phyloP scores from a whole-genome alignment of 2,888 invertebrate species.

The Drosophila prostipennis region DNA sequence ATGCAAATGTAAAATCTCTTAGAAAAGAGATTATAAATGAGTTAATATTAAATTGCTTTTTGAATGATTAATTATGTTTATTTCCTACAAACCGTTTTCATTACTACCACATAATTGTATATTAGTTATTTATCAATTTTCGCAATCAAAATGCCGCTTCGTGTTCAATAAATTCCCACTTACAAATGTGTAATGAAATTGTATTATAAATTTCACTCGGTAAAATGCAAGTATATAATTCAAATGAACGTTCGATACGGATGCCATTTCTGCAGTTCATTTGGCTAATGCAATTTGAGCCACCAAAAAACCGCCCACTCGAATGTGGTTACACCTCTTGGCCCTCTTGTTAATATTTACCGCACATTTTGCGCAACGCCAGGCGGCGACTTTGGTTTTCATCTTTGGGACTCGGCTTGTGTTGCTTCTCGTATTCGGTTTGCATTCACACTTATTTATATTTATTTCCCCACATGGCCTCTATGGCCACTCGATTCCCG shows the following conservation, averaged over 20 bases:
- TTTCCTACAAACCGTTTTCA: too few species aligned
- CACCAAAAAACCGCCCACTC: constrained; percentile 31
- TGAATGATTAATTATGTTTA: too few species aligned
- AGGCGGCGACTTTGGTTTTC: constrained; percentile 69
- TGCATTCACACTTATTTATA: constrained; percentile 74
- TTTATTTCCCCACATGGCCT: constrained; percentile 56
- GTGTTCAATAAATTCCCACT: constrained; percentile 13
- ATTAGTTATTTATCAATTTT: constrained; percentile 1
- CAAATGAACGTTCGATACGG: constrained; percentile 26
- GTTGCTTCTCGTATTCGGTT: constrained; percentile 48
- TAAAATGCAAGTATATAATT: constrained; percentile 17
- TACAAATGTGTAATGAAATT: constrained; percentile 16
- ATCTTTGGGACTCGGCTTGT: constrained; percentile 50
- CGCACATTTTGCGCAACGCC: constrained; percentile 65
- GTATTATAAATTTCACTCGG: constrained; percentile 22
- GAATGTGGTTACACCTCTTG: constrained; percentile 2
- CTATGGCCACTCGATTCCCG: not conserved
- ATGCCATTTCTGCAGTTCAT: constrained; percentile 39
- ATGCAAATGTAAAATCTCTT: too few species aligned
- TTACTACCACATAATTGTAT: too few species aligned
- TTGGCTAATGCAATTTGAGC: constrained; percentile 54
- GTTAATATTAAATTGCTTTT: too few species aligned
- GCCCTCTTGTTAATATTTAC: constrained; percentile 66
- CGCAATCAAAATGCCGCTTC: not conserved
- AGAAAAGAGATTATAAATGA: too few species aligned